Evolutionary conservation across 1,140 invertebrate genomes (phyloP), one percentile per base, ranked within the genome.

Genomic region (Maniola jurtina): DNA sequence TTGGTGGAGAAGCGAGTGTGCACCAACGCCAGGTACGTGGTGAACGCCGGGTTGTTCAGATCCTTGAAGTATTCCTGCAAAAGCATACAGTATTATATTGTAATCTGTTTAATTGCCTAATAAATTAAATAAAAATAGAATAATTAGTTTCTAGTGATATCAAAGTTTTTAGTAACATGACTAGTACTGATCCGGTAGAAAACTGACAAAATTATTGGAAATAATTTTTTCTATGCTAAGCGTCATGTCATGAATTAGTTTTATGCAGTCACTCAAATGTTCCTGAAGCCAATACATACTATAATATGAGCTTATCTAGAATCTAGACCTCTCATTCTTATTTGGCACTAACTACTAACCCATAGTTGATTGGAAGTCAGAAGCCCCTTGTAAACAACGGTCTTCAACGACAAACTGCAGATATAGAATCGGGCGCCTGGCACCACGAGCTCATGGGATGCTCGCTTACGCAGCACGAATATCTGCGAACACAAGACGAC

Each of bases 1-100:
- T 99, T 99, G 54, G 99, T 99, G 2, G 98, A 99, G 92, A 99
- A 99, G 68, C 94, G 93, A 15, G 98, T 99, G 86, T 99, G 99
- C 1, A 99, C 98, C 79, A 99, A 89, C 25, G 98, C 97, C 78
- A 99, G 81, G 84, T 99, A 99, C 0, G 98, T 98, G 74, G 98
- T 95, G 88, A 97, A 99, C 47, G 95, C 93, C 2, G 96, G 95
- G 90, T 98, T 92, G 70, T 77, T 80, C 25, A 94, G 83, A 80
- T 94, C 94, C 60, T 92, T 92, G 81, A 94, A 94, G 81, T 94
- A 94, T 25, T 55, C 52, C 52, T 55, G 10, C 14, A n/a, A 64
- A 65, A 62, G 16, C 9, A 56, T 42, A 64, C 36, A 38, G 6
- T 7, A 9, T 9, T 38, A 9, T n/a, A n/a, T n/a, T n/a, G n/a